These are phyloP conservation scores for Gymnorhina tibicen DNA, from an alignment of 2,113 vertebrate species.

Conservation along the genomic window DNA sequence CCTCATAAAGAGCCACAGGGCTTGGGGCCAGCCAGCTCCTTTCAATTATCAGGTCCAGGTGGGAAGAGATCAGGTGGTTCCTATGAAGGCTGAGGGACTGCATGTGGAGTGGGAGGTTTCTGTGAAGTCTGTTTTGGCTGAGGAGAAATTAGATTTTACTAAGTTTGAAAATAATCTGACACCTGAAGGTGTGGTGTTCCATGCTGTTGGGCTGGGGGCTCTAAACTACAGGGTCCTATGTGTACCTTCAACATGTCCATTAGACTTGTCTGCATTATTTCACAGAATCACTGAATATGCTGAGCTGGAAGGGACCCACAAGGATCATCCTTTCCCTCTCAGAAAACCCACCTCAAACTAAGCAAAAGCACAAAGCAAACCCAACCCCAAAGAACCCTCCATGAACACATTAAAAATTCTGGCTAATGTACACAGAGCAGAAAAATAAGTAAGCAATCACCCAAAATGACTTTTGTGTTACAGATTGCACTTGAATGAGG, in stretches of 20 bases:
- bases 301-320: background rate
- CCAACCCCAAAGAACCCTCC: background rate
- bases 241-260: background rate
- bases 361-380: background rate
- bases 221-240: background rate
- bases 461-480: conserved; percentile 3
- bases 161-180: background rate
- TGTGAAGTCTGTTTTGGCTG: background rate
- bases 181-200: background rate
- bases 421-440: background rate
- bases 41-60: conserved; percentile 29
- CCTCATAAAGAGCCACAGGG: background rate
- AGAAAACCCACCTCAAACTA: background rate
- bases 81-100: background rate
- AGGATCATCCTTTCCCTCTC: background rate
- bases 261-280: background rate
- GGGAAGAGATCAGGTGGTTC: conserved; percentile 13
- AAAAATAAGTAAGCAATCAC: conserved; percentile 22
- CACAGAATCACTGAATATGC: background rate
- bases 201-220: background rate
- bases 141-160: background rate
- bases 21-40: background rate
- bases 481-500: background rate
- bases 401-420: background rate
- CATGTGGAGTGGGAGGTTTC: background rate